phyloP scores from a whole-genome alignment of 53 echinoderm and acorn worm genomes.

The Crossaster papposus region DNA sequence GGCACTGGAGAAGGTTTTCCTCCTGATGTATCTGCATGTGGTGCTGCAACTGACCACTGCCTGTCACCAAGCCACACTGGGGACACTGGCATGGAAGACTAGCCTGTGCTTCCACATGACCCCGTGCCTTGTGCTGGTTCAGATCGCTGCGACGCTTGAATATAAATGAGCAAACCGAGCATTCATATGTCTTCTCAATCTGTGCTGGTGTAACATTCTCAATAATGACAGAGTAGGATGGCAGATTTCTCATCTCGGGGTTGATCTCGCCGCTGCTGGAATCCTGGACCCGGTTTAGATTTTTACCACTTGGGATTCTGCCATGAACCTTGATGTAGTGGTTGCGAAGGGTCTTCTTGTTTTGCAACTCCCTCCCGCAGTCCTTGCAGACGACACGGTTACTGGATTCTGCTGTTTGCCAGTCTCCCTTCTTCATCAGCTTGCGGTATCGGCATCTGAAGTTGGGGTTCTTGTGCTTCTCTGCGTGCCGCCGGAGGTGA shows the following conservation, averaged over 20 bases:
- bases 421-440: slow-evolving; percentile 39
- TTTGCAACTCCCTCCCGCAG: slow-evolving; percentile 69
- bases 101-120: slow-evolving; percentile 54
- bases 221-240: neutral
- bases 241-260: neutral
- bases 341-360: slow-evolving; percentile 67
- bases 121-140: slow-evolving; percentile 66
- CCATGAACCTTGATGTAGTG: slow-evolving; percentile 65
- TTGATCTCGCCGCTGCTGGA: neutral
- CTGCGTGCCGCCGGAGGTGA: slow-evolving; percentile 81
- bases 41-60: slow-evolving; percentile 78
- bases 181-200: slow-evolving; percentile 55
- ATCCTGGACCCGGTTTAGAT: neutral
- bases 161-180: slow-evolving; percentile 61
- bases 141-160: slow-evolving; percentile 64
- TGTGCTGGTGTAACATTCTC: neutral
- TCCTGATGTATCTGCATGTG: slow-evolving; percentile 83
- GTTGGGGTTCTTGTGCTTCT: slow-evolving; percentile 78
- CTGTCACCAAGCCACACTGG: slow-evolving; percentile 87
- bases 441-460: slow-evolving; percentile 72
- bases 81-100: slow-evolving; percentile 82
- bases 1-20: slow-evolving; percentile 75
- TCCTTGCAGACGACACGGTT: slow-evolving; percentile 50
- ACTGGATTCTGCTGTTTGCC: slow-evolving; percentile 27
- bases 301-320: neutral